Evolutionary conservation across 2,113 vertebrate genomes (phyloP), one percentile per base, ranked within the genome.

Genomic region (Smithornis capensis): DNA sequence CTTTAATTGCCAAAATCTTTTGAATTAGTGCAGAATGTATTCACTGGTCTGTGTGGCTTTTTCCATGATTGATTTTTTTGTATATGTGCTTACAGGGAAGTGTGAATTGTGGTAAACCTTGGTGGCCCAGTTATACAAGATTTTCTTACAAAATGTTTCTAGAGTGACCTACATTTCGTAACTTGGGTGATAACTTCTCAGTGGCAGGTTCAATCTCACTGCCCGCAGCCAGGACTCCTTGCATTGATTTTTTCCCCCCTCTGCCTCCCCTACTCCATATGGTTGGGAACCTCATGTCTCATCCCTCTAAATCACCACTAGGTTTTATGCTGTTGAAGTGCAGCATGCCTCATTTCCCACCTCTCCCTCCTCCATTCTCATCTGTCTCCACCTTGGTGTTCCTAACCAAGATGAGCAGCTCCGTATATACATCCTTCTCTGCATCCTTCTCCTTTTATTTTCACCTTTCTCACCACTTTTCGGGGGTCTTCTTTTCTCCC

Each of bases 1-100:
- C 35, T 75, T 78, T 87, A 79, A 78, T 60, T 91, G 56, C 35
- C 52, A 60, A 75, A 83, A 60, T 64, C 33, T 82, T 93, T 67
- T 53, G 52, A 82, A 76, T 82, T 82, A 60, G 38, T n/a, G 17
- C 11, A 68, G 53, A 91, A 71, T 75, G 19, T 75, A 56, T 87
- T 84, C 29, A 59, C 7, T 70, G 28, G 10, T 57, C 23, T 77
- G 7, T 49, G 73, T 49, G 42, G 29, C 38, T 63, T 92, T 94
- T 63, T 68, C 49, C 14, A 3, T 49, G 10, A 75, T 24, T 38
- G 21, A 44, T 52, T 81, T 63, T 87, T 94, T 87, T 75, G 18
- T 3, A 0, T 50, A 28, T 47, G 40, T 70, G 38, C 16, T 71
- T 68, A 22, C 71, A 47, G 55, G 52, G 27, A 38, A 52, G 78